phyloP scores from a whole-genome alignment of 2,888 invertebrate genomes.

The Diarsia mendica region DNA sequence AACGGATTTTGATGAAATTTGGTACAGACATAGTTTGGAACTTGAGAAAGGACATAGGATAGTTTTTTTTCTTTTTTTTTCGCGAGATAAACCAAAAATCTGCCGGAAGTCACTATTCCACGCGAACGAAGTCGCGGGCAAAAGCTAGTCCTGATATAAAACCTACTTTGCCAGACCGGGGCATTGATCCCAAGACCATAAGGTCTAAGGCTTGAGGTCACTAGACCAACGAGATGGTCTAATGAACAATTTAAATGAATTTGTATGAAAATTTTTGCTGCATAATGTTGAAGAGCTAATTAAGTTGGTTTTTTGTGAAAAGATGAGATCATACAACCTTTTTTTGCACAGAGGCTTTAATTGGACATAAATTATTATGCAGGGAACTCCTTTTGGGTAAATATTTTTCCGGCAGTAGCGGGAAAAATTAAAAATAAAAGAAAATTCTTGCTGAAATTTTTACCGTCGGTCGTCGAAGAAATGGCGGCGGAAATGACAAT shows the following conservation, averaged over 20 bases:
- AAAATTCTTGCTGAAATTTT: conserved; percentile 4
- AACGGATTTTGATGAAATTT: too few species aligned
- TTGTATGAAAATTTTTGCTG: neutral
- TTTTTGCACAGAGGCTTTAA: conserved; percentile 6
- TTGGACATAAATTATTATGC: conserved; percentile 11
- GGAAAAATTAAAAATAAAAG: neutral
- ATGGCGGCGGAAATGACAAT: conserved; percentile 34
- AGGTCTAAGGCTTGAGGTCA: neutral
- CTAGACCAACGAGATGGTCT: neutral
- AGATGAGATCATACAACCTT: conserved; percentile 1
- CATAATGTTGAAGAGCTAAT: neutral
- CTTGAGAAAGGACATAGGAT: too few species aligned
- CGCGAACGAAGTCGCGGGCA: too few species aligned
- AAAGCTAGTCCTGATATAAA: neutral
- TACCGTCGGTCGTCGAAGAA: neutral
- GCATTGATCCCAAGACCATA: neutral
- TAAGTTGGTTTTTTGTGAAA: conserved; percentile 8
- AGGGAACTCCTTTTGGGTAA: neutral
- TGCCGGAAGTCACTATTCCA: too few species aligned
- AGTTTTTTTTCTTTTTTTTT: too few species aligned
- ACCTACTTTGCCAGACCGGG: neutral
- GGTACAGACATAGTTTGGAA: too few species aligned
- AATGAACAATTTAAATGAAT: neutral
- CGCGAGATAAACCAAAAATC: too few species aligned
- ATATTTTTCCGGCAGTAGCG: neutral